phyloP scores from a whole-genome alignment of 2,888 invertebrate genomes.

The Petrolisthes manimaculis region DNA sequence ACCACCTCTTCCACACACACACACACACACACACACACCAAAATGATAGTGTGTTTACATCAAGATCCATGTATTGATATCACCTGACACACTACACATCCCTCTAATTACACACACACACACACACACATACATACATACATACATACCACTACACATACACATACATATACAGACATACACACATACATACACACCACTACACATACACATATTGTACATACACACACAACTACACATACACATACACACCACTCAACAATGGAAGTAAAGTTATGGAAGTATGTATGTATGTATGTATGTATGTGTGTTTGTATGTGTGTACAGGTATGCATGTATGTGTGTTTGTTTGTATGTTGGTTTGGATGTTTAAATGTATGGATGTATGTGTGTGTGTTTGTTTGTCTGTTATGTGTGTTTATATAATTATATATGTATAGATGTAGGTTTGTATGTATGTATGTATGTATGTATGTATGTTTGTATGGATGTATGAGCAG shows the following conservation, averaged over 20 bases:
- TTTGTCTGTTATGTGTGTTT: too few relatives aligned
- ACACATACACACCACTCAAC: background rate
- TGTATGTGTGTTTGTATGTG: background rate
- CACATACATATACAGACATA: slow-evolving; percentile 16
- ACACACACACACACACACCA: background rate
- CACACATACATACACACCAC: slow-evolving; percentile 13
- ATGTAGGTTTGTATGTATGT: too few relatives aligned
- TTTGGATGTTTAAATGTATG: background rate
- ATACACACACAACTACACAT: background rate
- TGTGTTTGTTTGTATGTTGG: background rate
- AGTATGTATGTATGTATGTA: background rate
- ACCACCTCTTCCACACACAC: background rate
- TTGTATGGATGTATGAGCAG: too few relatives aligned
- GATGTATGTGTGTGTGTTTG: background rate
- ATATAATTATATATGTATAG: too few relatives aligned
- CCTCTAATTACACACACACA: background rate
- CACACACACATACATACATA: background rate
- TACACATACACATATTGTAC: background rate
- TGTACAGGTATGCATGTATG: background rate
- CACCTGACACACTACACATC: too few relatives aligned
- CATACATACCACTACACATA: slow-evolving; percentile 29
- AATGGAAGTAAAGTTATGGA: background rate
- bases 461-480: too few relatives aligned
- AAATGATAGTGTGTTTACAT: too few relatives aligned
- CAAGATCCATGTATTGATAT: too few relatives aligned